A percentile compares a stretch with the other conserved stretches of the same genome.
phyloP scores from a whole-genome alignment of 1,140 invertebrate genomes.

The Drosophila grimshawi region DNA sequence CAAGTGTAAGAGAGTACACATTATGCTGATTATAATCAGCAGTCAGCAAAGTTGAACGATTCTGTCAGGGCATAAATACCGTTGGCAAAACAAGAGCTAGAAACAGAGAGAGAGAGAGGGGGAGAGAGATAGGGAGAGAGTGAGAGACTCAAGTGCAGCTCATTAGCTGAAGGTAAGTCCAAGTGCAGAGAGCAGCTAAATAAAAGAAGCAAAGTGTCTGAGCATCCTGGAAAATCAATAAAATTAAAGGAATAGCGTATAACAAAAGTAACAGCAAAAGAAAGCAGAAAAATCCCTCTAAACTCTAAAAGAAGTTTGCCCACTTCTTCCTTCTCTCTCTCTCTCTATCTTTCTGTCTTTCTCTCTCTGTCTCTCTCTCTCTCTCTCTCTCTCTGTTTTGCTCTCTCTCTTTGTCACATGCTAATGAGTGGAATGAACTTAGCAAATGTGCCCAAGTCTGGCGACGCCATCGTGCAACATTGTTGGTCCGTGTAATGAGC shows the following conservation, averaged over 20 bases:
- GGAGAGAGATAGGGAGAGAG: not conserved
- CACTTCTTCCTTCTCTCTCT: not conserved
- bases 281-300: not conserved
- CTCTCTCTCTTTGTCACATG: conserved; percentile 35
- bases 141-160: conserved; percentile 62
- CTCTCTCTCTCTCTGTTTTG: not conserved
- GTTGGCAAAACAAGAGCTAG: conserved; percentile 35
- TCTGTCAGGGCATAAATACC: conserved; percentile 24
- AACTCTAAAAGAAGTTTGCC: conserved; percentile 13
- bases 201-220: conserved; percentile 45
- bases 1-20: conserved; percentile 81
- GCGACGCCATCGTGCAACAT: conserved; percentile 21
- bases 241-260: conserved; percentile 68
- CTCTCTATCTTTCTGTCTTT: not conserved
- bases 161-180: conserved; percentile 53
- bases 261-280: conserved; percentile 8
- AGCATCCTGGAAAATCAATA: conserved; percentile 67
- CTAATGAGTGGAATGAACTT: conserved; percentile 80
- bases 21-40: conserved; percentile 80
- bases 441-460: conserved; percentile 40
- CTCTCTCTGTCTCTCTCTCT: conserved; percentile 7
- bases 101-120: not conserved
- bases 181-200: too few relatives aligned
- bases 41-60: conserved; percentile 58
- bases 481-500: conserved; percentile 38